Conservation (phyloP, 2,113 vertebrate genomes). For the Pleuronectes platessa region DNA sequence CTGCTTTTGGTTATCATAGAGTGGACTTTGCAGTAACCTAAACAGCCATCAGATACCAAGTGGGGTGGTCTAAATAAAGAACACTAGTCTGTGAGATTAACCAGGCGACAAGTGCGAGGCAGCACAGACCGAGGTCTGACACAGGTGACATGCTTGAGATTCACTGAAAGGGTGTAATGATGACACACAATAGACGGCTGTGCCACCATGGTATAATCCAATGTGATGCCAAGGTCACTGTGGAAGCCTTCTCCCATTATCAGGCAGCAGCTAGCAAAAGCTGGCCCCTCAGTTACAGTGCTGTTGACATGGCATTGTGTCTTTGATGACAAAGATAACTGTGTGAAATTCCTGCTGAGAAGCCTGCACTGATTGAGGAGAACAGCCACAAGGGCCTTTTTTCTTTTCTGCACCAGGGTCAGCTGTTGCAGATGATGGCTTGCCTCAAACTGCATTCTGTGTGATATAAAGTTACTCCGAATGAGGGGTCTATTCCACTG, state of each 20-base stretch:
- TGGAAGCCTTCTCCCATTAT: slow-evolving; percentile 57
- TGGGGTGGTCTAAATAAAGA: slow-evolving; percentile 76
- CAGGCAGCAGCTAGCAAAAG: slow-evolving; percentile 43
- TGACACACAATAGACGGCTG: slow-evolving; percentile 49
- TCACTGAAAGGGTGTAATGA: slow-evolving; percentile 54
- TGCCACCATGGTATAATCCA: slow-evolving; percentile 19
- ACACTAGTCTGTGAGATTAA: slow-evolving; percentile 72
- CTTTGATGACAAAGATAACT: slow-evolving; percentile 81
- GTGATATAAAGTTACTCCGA: slow-evolving; percentile 52
- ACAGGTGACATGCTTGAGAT: slow-evolving; percentile 77
- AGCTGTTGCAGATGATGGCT: slow-evolving; percentile 45
- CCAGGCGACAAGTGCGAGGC: slow-evolving; percentile 63
- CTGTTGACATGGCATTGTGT: slow-evolving; percentile 73
- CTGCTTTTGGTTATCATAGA: slow-evolving; percentile 66
- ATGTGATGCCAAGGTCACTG: slow-evolving; percentile 64
- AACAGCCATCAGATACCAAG: slow-evolving; percentile 58
- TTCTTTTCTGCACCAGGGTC: slow-evolving; percentile 35
- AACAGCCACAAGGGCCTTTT: slow-evolving; percentile 44
- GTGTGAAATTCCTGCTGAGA: slow-evolving; percentile 77
- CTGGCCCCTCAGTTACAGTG: slow-evolving; percentile 45
- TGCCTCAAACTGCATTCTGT: slow-evolving; percentile 33
- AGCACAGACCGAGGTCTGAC: slow-evolving; percentile 57
- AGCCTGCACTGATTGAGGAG: slow-evolving; percentile 65
- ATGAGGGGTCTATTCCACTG: slow-evolving; percentile 35
- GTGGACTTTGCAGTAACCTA: slow-evolving; percentile 50